Percentiles rank a stretch among this genome's conserved stretches.
Evolutionary conservation across 2,113 vertebrate genomes (phyloP).

Genomic region (Gavialis gangeticus): DNA sequence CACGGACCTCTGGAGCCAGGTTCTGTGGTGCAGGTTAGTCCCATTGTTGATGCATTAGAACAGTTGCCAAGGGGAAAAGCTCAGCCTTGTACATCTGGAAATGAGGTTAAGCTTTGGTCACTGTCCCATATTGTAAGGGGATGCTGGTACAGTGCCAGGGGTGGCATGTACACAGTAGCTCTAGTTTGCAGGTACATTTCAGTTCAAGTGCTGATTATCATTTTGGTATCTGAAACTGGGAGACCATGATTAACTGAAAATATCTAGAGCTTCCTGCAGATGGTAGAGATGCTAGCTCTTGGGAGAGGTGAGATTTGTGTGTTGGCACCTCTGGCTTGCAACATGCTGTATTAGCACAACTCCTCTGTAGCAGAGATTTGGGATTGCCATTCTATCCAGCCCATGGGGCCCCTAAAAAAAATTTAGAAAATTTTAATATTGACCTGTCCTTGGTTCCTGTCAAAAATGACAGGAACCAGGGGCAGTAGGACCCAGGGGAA

Average conservation of each 20-base stretch:
- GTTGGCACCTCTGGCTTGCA: neutral
- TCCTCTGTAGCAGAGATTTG: slow-evolving; percentile 3
- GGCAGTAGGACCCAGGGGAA: too few species aligned
- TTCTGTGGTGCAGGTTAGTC: slow-evolving; percentile 93
- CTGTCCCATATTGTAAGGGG: neutral
- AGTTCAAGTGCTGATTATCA: neutral
- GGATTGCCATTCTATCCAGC: neutral
- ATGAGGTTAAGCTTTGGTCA: neutral
- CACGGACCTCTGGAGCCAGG: slow-evolving; percentile 96
- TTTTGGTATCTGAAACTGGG: neutral
- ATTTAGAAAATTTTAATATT: too few species aligned
- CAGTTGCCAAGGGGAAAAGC: accelerated
- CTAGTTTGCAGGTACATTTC: neutral
- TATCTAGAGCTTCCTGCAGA: neutral
- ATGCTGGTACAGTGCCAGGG: accelerated
- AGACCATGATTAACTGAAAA: neutral
- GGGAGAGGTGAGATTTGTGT: too few species aligned
- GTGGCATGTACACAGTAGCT: neutral
- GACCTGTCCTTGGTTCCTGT: too few species aligned
- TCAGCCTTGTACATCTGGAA: neutral
- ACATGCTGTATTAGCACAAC: neutral
- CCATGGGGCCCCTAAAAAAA: neutral
- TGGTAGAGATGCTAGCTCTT: neutral
- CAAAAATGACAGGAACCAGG: too few species aligned
- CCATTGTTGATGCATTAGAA: neutral